Conservation (phyloP, 2,888 invertebrate species). For the Siphlonurus alternatus region DNA sequence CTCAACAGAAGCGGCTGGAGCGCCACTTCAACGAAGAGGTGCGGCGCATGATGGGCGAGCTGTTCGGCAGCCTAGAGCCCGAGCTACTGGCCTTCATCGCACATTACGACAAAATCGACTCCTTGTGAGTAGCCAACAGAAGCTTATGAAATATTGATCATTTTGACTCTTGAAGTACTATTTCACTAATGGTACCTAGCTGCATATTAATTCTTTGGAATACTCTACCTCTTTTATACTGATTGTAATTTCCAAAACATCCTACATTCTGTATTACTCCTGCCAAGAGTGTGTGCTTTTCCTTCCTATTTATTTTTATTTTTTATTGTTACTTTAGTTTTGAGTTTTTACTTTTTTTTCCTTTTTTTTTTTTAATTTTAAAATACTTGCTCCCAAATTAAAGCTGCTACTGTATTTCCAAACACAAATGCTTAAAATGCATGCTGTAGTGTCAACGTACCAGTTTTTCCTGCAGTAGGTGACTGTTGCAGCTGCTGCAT, state of each 20-base stretch:
- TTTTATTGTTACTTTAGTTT: no score
- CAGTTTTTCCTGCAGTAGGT: no score
- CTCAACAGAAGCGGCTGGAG: constrained; percentile 37
- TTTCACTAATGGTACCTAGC: constrained; percentile 3
- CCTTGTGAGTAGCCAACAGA: constrained; percentile 53
- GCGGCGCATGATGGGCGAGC: constrained; percentile 68
- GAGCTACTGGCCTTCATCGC: constrained; percentile 74
- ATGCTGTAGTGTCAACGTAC: no score
- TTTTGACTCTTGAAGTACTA: background rate
- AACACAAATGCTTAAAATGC: no score
- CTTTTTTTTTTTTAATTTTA: no score
- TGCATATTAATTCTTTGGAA: background rate
- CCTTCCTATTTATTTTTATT: no score
- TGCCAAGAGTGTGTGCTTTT: no score
- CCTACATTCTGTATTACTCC: no score
- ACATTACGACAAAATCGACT: constrained; percentile 73
- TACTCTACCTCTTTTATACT: constrained; percentile 5
- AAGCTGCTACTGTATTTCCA: no score
- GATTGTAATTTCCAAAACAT: no score
- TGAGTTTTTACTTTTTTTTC: no score
- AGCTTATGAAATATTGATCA: constrained; percentile 23
- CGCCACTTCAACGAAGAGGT: constrained; percentile 62
- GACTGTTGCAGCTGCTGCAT: constrained; percentile 62
- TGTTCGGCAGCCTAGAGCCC: constrained; percentile 75
- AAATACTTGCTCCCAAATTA: no score